phyloP scores from a whole-genome alignment of 1,140 invertebrate genomes.

The Oscheius sp. region DNA sequence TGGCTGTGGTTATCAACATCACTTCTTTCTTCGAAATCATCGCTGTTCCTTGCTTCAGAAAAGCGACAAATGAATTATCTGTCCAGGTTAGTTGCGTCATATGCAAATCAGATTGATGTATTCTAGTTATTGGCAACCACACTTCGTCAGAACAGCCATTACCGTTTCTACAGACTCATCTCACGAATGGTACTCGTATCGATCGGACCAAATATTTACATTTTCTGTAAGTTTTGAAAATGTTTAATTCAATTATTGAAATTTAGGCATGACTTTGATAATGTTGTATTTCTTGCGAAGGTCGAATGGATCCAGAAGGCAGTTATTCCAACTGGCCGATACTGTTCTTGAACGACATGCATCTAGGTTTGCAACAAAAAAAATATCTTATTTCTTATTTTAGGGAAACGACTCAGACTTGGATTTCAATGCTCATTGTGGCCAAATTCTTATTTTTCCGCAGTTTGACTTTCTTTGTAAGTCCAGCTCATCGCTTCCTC shows the following conservation, averaged over 20 bases:
- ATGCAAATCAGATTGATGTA: neutral
- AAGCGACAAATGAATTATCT: neutral
- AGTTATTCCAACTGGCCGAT: constrained; percentile 52
- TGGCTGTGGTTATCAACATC: constrained; percentile 47
- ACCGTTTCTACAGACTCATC: constrained; percentile 46
- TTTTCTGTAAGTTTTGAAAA: constrained; percentile 36
- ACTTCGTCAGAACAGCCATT: constrained; percentile 34
- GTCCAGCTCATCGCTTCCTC: constrained; percentile 1
- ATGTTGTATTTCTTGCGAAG: constrained; percentile 47
- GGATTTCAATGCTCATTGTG: constrained; percentile 51
- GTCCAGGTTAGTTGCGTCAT: neutral
- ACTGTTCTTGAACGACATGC: constrained; percentile 47
- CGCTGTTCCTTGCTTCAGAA: constrained; percentile 22
- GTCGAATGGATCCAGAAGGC: constrained; percentile 43
- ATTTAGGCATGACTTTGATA: constrained; percentile 40
- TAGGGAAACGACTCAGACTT: constrained; percentile 50
- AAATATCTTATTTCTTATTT: constrained; percentile 12
- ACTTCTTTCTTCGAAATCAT: constrained; percentile 52
- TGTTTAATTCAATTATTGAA: neutral
- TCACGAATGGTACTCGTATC: constrained; percentile 48
- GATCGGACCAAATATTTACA: constrained; percentile 50
- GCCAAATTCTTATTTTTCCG: constrained; percentile 49
- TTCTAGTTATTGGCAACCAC: constrained; percentile 41
- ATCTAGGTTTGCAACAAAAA: constrained; percentile 33
- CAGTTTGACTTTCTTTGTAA: constrained; percentile 46